Evolutionary conservation across 2,113 vertebrate genomes (phyloP).

Genomic region (Strigops habroptila): DNA sequence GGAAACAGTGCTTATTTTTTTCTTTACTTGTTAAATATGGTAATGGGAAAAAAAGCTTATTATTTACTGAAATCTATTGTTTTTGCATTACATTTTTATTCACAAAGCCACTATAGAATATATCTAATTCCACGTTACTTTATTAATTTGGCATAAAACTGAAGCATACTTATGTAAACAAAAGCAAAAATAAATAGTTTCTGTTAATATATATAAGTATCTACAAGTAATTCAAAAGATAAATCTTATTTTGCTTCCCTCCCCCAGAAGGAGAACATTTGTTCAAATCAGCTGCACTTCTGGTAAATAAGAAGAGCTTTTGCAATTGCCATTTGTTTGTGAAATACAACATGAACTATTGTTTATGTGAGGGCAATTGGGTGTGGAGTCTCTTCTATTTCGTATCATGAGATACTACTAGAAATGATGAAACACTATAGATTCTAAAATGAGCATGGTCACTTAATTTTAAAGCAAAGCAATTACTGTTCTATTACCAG

Average conservation of each 20-base stretch:
- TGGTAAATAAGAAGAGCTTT: not conserved
- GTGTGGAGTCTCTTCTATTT: slow-evolving; percentile 19
- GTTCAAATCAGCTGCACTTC: not conserved
- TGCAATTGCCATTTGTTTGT: not conserved
- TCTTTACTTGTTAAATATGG: slow-evolving; percentile 11
- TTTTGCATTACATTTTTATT: slow-evolving; percentile 21
- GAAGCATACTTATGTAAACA: not conserved
- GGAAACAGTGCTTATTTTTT: not conserved
- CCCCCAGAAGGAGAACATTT: not conserved
- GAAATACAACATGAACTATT: not conserved
- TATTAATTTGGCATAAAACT: not conserved
- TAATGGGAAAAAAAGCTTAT: not conserved
- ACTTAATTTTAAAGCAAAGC: slow-evolving; percentile 65
- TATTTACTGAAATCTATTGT: slow-evolving; percentile 24
- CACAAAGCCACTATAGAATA: not conserved
- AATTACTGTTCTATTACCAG: slow-evolving; percentile 64
- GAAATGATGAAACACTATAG: slow-evolving; percentile 51
- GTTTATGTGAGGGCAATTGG: slow-evolving; percentile 20
- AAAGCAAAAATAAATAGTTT: not conserved
- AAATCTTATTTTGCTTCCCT: not conserved
- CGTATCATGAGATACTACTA: not conserved
- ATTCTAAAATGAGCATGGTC: slow-evolving; percentile 46
- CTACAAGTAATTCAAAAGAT: not conserved
- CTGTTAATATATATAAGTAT: not conserved
- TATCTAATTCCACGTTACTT: not conserved